These are phyloP conservation scores for Apteryx mantelli DNA, from an alignment of 2,113 vertebrate genomes.

Conservation along the genomic window DNA sequence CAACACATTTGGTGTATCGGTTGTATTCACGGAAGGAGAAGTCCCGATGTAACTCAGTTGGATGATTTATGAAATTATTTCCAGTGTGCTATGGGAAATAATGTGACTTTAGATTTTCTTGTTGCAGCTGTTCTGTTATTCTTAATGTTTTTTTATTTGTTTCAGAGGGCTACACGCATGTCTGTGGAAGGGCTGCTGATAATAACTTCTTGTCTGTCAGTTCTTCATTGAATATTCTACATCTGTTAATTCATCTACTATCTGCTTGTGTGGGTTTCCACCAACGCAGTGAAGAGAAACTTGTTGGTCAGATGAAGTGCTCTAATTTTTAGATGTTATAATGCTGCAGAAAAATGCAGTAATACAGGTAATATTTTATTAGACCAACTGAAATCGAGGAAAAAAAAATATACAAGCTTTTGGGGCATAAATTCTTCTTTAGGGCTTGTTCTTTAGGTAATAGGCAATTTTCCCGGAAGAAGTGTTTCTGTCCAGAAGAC, in stretches of 20 bases:
- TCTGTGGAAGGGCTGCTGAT: background rate
- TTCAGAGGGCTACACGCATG: background rate
- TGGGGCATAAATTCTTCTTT: background rate
- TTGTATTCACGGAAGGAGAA: background rate
- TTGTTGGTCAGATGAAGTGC: background rate
- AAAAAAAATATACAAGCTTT: background rate
- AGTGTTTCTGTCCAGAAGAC: background rate
- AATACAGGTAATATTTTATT: background rate
- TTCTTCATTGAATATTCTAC: background rate
- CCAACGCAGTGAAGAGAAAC: background rate
- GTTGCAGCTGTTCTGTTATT: background rate
- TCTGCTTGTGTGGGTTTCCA: background rate
- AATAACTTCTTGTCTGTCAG: background rate
- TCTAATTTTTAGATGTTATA: background rate
- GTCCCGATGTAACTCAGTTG: background rate
- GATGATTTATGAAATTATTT: background rate
- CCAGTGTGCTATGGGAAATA: background rate
- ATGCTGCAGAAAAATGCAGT: background rate
- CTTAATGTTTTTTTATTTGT: background rate
- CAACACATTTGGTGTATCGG: rapidly evolving
- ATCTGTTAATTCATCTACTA: background rate
- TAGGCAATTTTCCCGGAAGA: background rate
- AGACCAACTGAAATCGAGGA: background rate
- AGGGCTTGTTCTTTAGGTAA: background rate
- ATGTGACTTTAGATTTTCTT: slow-evolving; percentile 3